Base-by-base conservation (phyloP, 2,797 vertebrate species). In the Xenopus petersii region DNA sequence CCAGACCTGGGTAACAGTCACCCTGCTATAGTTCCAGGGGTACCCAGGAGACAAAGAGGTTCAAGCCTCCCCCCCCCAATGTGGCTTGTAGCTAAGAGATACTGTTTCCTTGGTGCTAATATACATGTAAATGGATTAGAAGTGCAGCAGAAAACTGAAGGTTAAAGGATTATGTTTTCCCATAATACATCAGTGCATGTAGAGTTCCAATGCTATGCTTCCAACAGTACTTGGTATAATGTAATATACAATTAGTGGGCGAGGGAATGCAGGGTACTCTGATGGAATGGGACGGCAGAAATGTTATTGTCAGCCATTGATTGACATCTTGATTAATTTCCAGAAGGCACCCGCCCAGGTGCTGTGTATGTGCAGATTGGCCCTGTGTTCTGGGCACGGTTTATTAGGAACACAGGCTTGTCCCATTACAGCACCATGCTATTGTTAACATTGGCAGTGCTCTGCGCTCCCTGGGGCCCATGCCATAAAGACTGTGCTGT, bases 391-490 rank as follows among this genome's bases (percentile, higher is more conserved):
- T 88, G 89, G 88, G 90, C 86, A 91, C 84, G 88, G 88, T 86
- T 82, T 90, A 88, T 92, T 89, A 90, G 88, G 93, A 90, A 92
- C 93, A 92, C 93, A 84, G 93, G 91, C 85, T 80, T 86, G 92
- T 90, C 89, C 89, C 86, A 86, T 87, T 82, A 88, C 89, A 92
- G 93, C 92, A 90, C 90, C 87, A 89, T 90, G 89, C 90, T 88
- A 95, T 96, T 97, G 96, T 98, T 95, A 94, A 93, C 87, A 91
- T 94, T 96, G 94, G 94, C 95, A 94, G 92, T 90, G 90, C 90
- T 92, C 84, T 90, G 90, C 88, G 91, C 92, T 94, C 94, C 95
- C 92, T 88, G 90, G 91, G 94, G 94, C 91, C 92, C 83, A 77
- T 85, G 90, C 93, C 93, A 97, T 96, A 97, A 97, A 96, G 94